These are phyloP conservation scores for Myripristis murdjan DNA, from an alignment of 2,797 vertebrate genomes.

Conservation along the genomic window DNA sequence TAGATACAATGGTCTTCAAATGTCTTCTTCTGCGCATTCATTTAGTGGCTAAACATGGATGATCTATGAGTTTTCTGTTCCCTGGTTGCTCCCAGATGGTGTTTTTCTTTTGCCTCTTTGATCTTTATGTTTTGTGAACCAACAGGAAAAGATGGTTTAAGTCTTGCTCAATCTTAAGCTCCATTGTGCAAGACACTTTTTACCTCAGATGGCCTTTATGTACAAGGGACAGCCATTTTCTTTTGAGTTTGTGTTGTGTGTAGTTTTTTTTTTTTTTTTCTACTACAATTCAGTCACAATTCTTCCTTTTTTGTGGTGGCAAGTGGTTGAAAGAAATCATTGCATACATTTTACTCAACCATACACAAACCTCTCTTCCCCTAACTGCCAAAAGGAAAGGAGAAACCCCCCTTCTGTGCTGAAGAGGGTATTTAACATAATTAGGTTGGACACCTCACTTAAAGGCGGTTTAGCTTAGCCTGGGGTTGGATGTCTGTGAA, in stretches of 20 bases:
- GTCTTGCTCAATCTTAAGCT: constrained; percentile 15
- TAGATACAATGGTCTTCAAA: constrained; percentile 5
- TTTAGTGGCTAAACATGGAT: neutral
- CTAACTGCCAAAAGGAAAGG: constrained; percentile 32
- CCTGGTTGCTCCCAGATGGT: constrained; percentile 11
- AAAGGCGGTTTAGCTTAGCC: constrained; percentile 48
- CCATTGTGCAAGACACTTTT: constrained; percentile 12
- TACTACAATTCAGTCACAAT: constrained; percentile 7
- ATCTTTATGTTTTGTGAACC: constrained; percentile 22
- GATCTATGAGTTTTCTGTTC: constrained; percentile 14
- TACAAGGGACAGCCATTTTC: constrained; percentile 17
- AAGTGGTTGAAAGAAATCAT: constrained; percentile 33
- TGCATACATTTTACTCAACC: constrained; percentile 41
- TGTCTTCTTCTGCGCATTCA: neutral
- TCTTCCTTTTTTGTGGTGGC: constrained; percentile 15
- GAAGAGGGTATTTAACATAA: constrained; percentile 56
- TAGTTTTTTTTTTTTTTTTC: neutral
- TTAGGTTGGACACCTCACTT: constrained; percentile 61
- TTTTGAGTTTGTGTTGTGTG: constrained; percentile 24
- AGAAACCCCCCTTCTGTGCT: constrained; percentile 44
- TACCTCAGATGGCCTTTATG: constrained; percentile 14
- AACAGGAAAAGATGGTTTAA: constrained; percentile 1
- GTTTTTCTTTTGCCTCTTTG: neutral
- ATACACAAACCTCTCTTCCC: constrained; percentile 31
- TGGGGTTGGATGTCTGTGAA: constrained; percentile 50